Percentiles rank a stretch among this genome's conserved stretches.
These are phyloP conservation scores for Ormyrus pomaceus DNA, from an alignment of 2,888 invertebrate species.

Conservation along the genomic window DNA sequence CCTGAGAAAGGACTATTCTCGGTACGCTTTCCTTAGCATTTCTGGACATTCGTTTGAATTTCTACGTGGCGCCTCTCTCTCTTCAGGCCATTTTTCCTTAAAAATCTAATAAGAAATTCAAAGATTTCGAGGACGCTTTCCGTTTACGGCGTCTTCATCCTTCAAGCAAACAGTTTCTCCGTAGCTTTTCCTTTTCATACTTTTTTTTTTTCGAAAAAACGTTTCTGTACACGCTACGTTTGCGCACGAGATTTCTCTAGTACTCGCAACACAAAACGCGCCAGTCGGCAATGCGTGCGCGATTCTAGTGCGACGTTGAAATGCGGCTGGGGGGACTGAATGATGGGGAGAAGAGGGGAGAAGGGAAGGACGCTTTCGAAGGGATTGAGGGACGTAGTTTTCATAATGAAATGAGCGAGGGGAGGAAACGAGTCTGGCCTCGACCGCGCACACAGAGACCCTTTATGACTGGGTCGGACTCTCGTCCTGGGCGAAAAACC, in stretches of 20 bases:
- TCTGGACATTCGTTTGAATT: no score
- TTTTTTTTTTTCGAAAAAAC: neutral
- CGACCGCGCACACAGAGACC: neutral
- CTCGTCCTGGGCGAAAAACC: neutral
- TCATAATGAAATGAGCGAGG: constrained; percentile 17
- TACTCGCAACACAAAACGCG: no score
- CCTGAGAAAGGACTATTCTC: no score
- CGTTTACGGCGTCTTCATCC: no score
- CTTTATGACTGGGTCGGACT: neutral
- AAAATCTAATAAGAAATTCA: no score
- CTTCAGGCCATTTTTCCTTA: no score
- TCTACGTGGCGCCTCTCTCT: no score
- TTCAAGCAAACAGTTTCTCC: no score
- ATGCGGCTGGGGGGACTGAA: neutral
- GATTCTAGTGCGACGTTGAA: neutral
- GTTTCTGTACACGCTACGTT: neutral
- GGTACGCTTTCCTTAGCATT: no score
- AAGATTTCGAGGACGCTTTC: no score
- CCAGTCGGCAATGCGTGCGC: no score
- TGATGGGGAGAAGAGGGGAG: neutral
- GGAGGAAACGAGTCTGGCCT: constrained; percentile 1
- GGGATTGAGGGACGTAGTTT: constrained; percentile 25
- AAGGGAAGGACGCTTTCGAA: constrained; percentile 7
- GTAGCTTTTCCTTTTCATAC: no score
- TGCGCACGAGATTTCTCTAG: neutral